These are phyloP conservation scores for Tetropium fuscum DNA, from an alignment of 2,888 invertebrate species.

Conservation along the genomic window DNA sequence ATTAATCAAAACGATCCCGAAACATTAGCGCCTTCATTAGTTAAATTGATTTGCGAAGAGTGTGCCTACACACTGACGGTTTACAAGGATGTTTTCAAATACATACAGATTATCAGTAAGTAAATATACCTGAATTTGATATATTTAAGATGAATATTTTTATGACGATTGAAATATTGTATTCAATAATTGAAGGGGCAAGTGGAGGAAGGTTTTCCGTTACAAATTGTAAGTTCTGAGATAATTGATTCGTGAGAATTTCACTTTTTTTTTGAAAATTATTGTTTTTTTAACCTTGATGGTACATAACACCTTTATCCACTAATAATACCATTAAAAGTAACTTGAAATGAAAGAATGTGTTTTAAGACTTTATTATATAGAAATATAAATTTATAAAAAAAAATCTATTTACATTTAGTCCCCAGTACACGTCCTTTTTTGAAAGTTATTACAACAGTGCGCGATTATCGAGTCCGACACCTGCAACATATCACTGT, in stretches of 20 bases:
- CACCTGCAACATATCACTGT: no score
- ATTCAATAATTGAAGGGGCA: no score
- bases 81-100: no score
- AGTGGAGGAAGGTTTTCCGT: neutral
- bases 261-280: neutral
- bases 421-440: neutral
- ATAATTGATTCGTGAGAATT: neutral
- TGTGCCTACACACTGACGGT: no score
- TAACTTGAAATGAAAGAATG: constrained; percentile 1
- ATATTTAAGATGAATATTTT: no score
- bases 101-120: no score
- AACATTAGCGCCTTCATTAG: constrained; percentile 1
- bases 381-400: neutral
- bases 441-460: no score
- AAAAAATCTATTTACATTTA: no score
- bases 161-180: no score
- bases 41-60: neutral
- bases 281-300: neutral
- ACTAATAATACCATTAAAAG: neutral
- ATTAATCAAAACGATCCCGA: neutral
- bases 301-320: constrained; percentile 7
- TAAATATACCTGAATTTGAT: no score
- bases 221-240: neutral
- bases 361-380: neutral
- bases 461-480: no score